Percentiles rank a stretch among this genome's conserved stretches.
Conservation (phyloP, 2,113 vertebrate genomes). For the Sorex araneus region DNA sequence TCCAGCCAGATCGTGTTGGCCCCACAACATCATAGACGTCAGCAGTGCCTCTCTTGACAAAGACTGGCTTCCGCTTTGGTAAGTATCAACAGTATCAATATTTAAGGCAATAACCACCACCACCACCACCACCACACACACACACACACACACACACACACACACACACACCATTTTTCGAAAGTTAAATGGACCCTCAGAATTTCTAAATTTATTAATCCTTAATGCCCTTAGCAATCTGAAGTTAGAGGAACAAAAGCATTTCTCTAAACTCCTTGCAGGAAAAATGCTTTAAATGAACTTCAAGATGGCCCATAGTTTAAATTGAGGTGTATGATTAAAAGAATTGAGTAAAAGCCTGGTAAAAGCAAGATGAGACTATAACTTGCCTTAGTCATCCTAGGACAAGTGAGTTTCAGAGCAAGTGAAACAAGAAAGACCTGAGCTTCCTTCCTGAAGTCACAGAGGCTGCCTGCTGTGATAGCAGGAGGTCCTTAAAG, state of each 20-base stretch:
- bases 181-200: conserved; percentile 21
- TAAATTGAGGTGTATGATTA: background rate
- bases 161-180: no score
- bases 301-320: background rate
- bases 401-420: background rate
- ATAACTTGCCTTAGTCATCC: background rate
- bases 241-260: conserved; percentile 28
- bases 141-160: background rate
- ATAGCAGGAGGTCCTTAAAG: conserved; percentile 1
- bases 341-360: background rate
- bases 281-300: conserved; percentile 3
- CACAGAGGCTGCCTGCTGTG: background rate
- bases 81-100: conserved; percentile 2
- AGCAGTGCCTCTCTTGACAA: background rate
- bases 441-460: background rate
- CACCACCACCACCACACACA: background rate
- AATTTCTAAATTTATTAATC: background rate
- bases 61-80: background rate
- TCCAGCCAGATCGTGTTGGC: background rate
- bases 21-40: background rate
- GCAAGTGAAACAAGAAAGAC: background rate
- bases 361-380: background rate
- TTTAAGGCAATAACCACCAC: background rate
- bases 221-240: conserved; percentile 29
- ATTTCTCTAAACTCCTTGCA: background rate